phyloP scores from a whole-genome alignment of 2,797 vertebrate species.

The Anomalospiza imberbis region DNA sequence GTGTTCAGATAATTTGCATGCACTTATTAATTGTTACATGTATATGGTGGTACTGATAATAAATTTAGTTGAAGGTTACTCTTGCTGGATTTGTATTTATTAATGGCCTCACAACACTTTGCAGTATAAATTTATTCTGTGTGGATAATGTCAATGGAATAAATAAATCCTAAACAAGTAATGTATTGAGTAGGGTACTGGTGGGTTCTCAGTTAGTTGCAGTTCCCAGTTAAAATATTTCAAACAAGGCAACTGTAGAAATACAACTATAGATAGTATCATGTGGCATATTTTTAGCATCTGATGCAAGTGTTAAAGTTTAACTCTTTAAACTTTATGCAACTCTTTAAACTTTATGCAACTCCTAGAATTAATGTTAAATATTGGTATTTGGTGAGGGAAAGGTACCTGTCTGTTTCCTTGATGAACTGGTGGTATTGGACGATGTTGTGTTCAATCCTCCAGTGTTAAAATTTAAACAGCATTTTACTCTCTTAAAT shows the following conservation, averaged over 20 bases:
- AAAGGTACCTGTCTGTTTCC: not conserved
- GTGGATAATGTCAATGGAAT: not conserved
- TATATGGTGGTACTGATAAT: not conserved
- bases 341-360: slow-evolving; percentile 50
- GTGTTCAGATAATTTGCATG: not conserved
- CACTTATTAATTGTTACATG: not conserved
- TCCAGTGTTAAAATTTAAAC: slow-evolving; percentile 13
- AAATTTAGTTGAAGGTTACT: not conserved
- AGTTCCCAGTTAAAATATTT: slow-evolving; percentile 64
- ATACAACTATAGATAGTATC: slow-evolving; percentile 63
- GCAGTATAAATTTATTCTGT: not conserved
- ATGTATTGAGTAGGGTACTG: not conserved
- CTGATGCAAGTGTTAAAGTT: slow-evolving; percentile 66
- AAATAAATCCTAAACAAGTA: not conserved
- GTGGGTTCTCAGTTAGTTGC: slow-evolving; percentile 25
- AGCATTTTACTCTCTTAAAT: slow-evolving; percentile 8
- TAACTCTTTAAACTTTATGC: slow-evolving; percentile 63
- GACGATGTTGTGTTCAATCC: not conserved
- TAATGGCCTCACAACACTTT: not conserved
- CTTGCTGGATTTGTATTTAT: not conserved
- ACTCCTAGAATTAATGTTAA: slow-evolving; percentile 1
- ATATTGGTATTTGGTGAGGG: not conserved
- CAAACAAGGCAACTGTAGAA: slow-evolving; percentile 55
- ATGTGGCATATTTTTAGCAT: slow-evolving; percentile 70
- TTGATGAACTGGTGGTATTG: not conserved